A percentile compares a stretch with the other conserved stretches of the same genome.
Evolutionary conservation across 1,140 invertebrate species (phyloP).

Genomic region (Heliconius hermathena): DNA sequence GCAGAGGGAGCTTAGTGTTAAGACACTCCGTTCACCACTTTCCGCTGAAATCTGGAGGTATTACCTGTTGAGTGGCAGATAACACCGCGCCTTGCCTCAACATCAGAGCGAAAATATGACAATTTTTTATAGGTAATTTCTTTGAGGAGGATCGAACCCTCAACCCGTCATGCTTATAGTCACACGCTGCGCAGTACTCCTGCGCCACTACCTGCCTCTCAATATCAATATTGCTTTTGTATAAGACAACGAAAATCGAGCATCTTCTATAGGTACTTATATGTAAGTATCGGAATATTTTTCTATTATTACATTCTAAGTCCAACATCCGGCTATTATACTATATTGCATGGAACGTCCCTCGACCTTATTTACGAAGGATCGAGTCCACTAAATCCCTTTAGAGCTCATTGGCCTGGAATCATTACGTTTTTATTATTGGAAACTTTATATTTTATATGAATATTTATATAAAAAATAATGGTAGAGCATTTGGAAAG

Average conservation of each 20-base stretch:
- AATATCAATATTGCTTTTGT: no score
- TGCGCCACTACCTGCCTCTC: no score
- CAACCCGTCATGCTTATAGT: no score
- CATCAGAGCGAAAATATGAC: neutral
- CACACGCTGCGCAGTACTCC: no score
- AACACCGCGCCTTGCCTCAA: no score
- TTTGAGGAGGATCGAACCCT: no score
- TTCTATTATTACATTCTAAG: neutral
- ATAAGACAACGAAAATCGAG: no score
- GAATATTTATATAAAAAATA: neutral
- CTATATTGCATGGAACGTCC: neutral
- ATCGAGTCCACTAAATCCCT: neutral
- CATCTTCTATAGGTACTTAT: no score
- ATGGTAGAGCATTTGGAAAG: no score
- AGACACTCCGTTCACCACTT: neutral
- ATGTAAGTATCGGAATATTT: neutral
- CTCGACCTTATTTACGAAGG: neutral
- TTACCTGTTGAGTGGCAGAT: no score
- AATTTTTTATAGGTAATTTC: neutral
- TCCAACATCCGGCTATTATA: neutral
- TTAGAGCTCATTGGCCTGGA: neutral
- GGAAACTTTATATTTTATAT: neutral
- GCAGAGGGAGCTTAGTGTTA: neutral
- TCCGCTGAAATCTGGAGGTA: no score
- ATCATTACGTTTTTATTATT: neutral